Percentiles rank a stretch among this genome's conserved stretches.
Evolutionary conservation across 2,113 vertebrate genomes (phyloP).

Genomic region (Brachyistius frenatus): DNA sequence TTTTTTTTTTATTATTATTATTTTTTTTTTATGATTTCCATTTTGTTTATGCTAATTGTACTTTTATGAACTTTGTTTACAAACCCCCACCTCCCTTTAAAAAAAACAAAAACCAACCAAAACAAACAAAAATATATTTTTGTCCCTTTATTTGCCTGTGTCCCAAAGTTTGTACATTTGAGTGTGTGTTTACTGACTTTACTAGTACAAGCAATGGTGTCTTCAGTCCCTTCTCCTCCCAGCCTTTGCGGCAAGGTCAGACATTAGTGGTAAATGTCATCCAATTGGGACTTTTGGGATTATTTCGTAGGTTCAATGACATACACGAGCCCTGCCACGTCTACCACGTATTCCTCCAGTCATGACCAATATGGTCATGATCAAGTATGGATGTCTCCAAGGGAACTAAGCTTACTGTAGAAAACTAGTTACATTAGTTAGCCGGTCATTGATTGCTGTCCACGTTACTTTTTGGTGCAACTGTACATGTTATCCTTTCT

Average conservation of each 20-base stretch:
- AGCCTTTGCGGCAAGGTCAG: conserved; percentile 14
- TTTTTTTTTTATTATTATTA: too few relatives aligned
- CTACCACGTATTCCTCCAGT: conserved; percentile 30
- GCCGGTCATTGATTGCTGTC: conserved; percentile 28
- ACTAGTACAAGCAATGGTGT: conserved; percentile 14
- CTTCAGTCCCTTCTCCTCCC: conserved; percentile 18
- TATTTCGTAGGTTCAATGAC: conserved; percentile 14
- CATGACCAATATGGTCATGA: conserved; percentile 27
- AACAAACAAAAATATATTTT: background rate
- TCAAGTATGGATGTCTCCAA: conserved; percentile 51
- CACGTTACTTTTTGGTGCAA: conserved; percentile 37
- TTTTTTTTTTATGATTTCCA: conserved; percentile 45
- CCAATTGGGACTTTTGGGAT: background rate
- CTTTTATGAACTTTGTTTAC: conserved; percentile 53
- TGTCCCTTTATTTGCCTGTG: conserved; percentile 7
- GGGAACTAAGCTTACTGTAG: conserved; percentile 44
- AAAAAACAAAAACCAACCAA: too few relatives aligned
- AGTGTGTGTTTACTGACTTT: conserved; percentile 54
- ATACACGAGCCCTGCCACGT: conserved; percentile 21
- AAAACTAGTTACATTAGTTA: conserved; percentile 25
- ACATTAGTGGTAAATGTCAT: conserved; percentile 15
- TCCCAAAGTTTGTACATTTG: conserved; percentile 49
- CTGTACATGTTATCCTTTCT: conserved; percentile 34
- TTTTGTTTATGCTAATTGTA: conserved; percentile 45
- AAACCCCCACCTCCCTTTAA: too few relatives aligned